A percentile compares a stretch with the other conserved stretches of the same genome.
These are phyloP conservation scores for Lagenorhynchus albirostris DNA, from an alignment of 2,113 vertebrate genomes.

Conservation along the genomic window DNA sequence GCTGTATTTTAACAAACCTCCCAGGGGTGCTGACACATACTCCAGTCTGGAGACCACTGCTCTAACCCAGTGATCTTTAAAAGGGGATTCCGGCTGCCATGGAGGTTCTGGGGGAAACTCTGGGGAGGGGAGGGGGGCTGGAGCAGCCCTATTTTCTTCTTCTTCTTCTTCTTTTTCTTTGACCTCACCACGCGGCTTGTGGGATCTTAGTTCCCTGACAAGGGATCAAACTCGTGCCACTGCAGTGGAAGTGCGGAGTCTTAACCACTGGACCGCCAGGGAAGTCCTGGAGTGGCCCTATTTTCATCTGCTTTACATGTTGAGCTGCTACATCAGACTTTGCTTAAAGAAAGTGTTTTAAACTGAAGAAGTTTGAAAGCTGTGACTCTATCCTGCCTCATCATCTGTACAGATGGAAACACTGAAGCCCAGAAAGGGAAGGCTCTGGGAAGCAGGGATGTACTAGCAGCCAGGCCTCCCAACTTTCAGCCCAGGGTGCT, in stretches of 20 bases:
- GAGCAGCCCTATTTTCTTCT: background rate
- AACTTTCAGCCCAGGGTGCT: background rate
- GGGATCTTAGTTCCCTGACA: no score
- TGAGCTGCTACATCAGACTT: background rate
- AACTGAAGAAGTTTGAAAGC: background rate
- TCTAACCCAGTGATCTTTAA: background rate
- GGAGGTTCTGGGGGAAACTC: background rate
- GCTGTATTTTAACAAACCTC: background rate
- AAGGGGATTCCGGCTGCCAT: background rate
- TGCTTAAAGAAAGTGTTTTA: slow-evolving; percentile 29
- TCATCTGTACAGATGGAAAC: background rate
- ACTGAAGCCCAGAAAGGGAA: background rate
- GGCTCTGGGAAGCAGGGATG: background rate
- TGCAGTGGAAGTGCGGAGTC: no score
- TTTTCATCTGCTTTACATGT: background rate
- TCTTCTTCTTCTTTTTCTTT: no score
- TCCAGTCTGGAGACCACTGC: background rate
- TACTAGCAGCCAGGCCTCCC: background rate
- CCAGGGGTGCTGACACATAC: background rate
- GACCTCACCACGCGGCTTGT: no score
- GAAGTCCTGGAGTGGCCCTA: background rate
- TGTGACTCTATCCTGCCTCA: background rate
- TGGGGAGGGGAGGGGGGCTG: background rate
- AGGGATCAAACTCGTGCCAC: no score
- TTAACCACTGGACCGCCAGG: no score